Conservation (phyloP, 2,888 invertebrate genomes). For the Spicauda simplicius region DNA sequence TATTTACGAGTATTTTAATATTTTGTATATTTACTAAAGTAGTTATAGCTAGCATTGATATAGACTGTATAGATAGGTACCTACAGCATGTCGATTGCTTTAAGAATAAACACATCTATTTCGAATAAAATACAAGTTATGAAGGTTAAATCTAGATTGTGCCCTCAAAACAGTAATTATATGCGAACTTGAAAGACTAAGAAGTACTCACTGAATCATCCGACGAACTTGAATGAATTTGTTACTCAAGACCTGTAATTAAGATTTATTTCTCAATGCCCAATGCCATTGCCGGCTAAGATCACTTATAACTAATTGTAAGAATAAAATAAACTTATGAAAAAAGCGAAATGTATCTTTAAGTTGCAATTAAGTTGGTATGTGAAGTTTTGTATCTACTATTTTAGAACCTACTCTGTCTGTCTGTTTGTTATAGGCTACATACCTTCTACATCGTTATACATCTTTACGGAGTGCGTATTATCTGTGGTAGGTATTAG, state of each 20-base stretch:
- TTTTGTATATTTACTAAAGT: too few relatives aligned
- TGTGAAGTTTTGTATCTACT: too few relatives aligned
- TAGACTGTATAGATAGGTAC: too few relatives aligned
- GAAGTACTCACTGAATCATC: constrained; percentile 22
- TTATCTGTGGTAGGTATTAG: too few relatives aligned
- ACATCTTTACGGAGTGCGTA: too few relatives aligned
- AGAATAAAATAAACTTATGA: too few relatives aligned
- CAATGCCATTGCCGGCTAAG: constrained; percentile 19
- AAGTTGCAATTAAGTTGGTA: background rate
- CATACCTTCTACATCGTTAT: too few relatives aligned
- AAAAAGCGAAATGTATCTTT: background rate
- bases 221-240: constrained; percentile 29
- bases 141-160: constrained; percentile 19
- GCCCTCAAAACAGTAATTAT: constrained; percentile 20
- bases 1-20: too few relatives aligned
- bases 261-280: constrained; percentile 24
- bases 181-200: constrained; percentile 25
- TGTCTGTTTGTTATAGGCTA: too few relatives aligned
- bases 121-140: constrained; percentile 1
- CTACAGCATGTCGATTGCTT: too few relatives aligned
- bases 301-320: constrained; percentile 4
- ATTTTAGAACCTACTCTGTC: too few relatives aligned
- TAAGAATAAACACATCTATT: background rate
- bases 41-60: too few relatives aligned
- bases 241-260: constrained; percentile 27